Base-by-base conservation (phyloP, 1,140 invertebrate genomes). In the Propsilocerus akamusi region DNA sequence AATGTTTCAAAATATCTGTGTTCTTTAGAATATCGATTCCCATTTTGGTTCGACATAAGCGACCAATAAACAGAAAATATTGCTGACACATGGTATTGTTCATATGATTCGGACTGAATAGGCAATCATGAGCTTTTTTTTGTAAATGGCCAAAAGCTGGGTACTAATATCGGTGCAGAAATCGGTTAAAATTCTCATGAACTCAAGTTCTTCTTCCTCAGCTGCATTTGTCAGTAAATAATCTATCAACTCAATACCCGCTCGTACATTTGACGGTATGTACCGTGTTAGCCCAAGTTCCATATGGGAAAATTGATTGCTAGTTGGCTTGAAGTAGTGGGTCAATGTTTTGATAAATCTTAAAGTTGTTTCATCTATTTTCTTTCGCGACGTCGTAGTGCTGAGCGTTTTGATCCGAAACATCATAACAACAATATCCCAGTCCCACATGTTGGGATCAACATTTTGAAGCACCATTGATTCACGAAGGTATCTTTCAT, bases 1-100 rank as follows among this genome's bases (percentile, higher is more conserved):
- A 81, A 78, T 74, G 69, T 54, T 83, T 75, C 59, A 89, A 81
- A 49, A 95, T 72, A 46, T 80, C 77, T 14, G 83, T 78, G 53
- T 78, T 78, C 46, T 87, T 81, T 12, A 96, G 75, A 51, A 82
- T 68, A 49, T 72, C 73, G 25, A 81, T 69, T 1, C 90, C 91
- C 47, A 76, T 74, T 30, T 71, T 68, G n/a, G 76, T 77, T 46
- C 80, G 78, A 52, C 81, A 88, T 49, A 96, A 70, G 53, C 86
- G 80, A 2, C 92, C 93, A 47, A 97, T 77, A 57, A 94, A 87
- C 2, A 97, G 68, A 63, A 97, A 97, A 68, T 97, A 97, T 64
- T 85, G 83, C 63, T 94, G 89, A 62, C 86, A 87, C 61, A 90
- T 82, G 5, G 88, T 92, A 53, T 80, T 87, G 47, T 78, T 74